Evolutionary conservation across 1,140 invertebrate species (phyloP).

Genomic region (Leptinotarsa undecemlineata): DNA sequence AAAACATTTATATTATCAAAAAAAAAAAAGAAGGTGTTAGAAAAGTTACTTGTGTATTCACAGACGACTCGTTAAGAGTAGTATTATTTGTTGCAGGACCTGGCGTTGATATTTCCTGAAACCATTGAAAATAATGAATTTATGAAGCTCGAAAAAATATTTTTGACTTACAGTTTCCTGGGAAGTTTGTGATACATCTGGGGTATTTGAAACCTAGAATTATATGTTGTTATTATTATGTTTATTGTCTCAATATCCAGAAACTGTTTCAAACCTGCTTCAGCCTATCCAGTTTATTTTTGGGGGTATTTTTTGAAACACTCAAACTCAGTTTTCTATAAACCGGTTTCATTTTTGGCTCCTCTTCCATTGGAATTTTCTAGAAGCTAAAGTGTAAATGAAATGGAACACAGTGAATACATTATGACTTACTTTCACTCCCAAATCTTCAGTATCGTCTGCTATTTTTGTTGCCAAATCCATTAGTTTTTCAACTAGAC

Average conservation of each 20-base stretch:
- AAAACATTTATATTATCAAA: slow-evolving; percentile 16
- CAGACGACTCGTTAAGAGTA: slow-evolving; percentile 17
- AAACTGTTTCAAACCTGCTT: not conserved
- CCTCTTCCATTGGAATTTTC: slow-evolving; percentile 13
- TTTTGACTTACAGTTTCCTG: slow-evolving; percentile 12
- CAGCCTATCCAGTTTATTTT: slow-evolving; percentile 9
- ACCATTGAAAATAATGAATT: not conserved
- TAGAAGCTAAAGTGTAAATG: slow-evolving; percentile 4
- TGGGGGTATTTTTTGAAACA: slow-evolving; percentile 13
- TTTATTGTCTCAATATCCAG: not conserved
- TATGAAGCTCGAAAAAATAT: not conserved
- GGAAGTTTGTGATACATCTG: slow-evolving; percentile 4
- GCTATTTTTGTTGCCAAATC: slow-evolving; percentile 50
- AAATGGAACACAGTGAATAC: not conserved
- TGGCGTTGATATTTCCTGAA: slow-evolving; percentile 25
- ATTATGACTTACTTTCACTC: slow-evolving; percentile 17
- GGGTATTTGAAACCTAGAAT: slow-evolving; percentile 8
- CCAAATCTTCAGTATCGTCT: slow-evolving; percentile 23
- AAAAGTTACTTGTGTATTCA: slow-evolving; percentile 32
- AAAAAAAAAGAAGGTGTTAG: not conserved
- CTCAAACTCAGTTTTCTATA: slow-evolving; percentile 23
- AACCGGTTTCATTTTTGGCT: slow-evolving; percentile 11
- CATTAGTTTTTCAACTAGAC: slow-evolving; percentile 75
- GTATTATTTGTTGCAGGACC: slow-evolving; percentile 17
- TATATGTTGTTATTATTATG: not conserved